Base-by-base conservation (phyloP, 2,113 vertebrate genomes). In the Tinamus guttatus region DNA sequence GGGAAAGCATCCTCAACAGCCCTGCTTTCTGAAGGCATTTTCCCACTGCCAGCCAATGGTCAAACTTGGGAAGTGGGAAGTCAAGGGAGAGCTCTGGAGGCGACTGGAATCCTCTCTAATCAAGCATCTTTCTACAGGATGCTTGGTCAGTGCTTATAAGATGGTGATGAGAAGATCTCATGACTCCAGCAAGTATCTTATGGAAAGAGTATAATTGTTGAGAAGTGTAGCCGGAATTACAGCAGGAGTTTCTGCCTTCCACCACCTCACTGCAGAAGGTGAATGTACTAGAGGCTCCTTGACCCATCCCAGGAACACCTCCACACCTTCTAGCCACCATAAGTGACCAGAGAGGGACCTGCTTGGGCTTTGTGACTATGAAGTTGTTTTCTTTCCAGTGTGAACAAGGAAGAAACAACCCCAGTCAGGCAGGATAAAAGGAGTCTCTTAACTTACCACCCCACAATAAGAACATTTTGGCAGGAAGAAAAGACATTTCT, bases 141-240 rank as follows among this genome's bases (percentile, higher is more conserved):
- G 38, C 1, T 0, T 64, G 17, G 34, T 74, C 17, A 67, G 24
- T 24, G 8, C 9, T 25, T 24, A 17, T 2, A 4, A 56, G 6
- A 16, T 6, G 13, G 4, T 13, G 19, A 34, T 34, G 5, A 54
- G 15, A 81, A 68, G 10, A 34, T 5, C 8, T 81, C 10, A 0
- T 5, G 36, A 10, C 15, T 75, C 21, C 41, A 75, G 51, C 32
- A 27, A 51, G 1, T 9, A 59, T 5, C 19, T 79, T 14, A 27
- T 2, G 51, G 28, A 56, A 70, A 27, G 0, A 9, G 24, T 5
- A 9, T 6, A n/a, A 59, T 25, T 51, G n/a, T 2, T 15, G 30
- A 78, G 40, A 70, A n/a, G 36, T n/a, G n/a, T 5, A 59, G 18
- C 5, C 59, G 38, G 17, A 81, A 24, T 2, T 49, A 7, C 36